phyloP scores from a whole-genome alignment of 1,140 invertebrate species.

The Sitobion miscanthi region DNA sequence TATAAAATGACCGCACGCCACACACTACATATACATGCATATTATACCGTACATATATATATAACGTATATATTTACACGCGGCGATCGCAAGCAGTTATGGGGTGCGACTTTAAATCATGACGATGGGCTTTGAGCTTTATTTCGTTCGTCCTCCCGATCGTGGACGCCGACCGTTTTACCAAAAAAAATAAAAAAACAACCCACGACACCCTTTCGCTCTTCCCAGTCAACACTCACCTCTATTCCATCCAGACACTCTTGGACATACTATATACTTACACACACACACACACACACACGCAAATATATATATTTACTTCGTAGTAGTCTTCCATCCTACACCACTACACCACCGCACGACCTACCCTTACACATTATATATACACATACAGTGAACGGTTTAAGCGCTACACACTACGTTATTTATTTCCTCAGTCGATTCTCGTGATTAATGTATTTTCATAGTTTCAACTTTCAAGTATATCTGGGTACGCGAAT shows the following conservation, averaged over 20 bases:
- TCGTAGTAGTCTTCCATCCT: background rate
- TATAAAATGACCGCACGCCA: background rate
- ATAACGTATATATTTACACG: background rate
- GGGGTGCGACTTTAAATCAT: slow-evolving; percentile 31
- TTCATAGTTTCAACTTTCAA: background rate
- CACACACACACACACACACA: too few species aligned
- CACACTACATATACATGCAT: background rate
- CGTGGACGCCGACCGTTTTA: too few species aligned
- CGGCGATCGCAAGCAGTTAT: background rate
- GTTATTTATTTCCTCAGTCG: background rate
- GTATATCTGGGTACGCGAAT: background rate
- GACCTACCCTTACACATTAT: background rate
- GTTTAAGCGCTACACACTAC: background rate
- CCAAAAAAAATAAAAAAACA: background rate
- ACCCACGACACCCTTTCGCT: background rate
- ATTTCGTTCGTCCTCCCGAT: background rate
- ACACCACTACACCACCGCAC: background rate
- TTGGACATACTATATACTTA: background rate
- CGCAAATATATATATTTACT: background rate
- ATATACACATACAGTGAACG: background rate
- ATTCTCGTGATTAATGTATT: background rate
- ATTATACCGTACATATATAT: too few species aligned
- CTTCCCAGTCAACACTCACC: background rate
- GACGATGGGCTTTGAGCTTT: background rate
- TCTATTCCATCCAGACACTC: background rate